Percentiles rank a stretch among this genome's conserved stretches.
These are phyloP conservation scores for Nysson spinosus DNA, from an alignment of 2,888 invertebrate species.

Conservation along the genomic window DNA sequence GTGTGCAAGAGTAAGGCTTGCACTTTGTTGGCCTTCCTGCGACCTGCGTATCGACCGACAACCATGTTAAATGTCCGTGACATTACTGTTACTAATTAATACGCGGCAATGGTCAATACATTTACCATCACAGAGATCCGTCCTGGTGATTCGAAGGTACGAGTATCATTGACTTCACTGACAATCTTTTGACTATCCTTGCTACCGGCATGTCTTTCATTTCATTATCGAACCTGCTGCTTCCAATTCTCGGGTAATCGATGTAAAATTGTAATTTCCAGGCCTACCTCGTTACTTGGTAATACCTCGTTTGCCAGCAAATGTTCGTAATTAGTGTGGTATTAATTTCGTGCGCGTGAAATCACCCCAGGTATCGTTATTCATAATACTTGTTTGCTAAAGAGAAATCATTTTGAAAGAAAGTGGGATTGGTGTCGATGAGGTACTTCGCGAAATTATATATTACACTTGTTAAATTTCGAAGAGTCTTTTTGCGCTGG, in stretches of 20 bases:
- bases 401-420: no score
- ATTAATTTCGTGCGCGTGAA: conserved; percentile 31
- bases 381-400: conserved; percentile 6
- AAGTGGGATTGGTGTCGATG: no score
- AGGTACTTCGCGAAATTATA: no score
- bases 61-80: conserved; percentile 49
- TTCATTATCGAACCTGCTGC: conserved; percentile 31
- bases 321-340: conserved; percentile 31
- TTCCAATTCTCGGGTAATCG: conserved; percentile 33
- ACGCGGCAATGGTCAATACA: conserved; percentile 33
- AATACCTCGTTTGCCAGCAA: conserved; percentile 28
- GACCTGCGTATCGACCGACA: conserved; percentile 13
- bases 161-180: background rate
- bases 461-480: background rate
- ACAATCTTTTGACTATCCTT: conserved; percentile 33
- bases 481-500: no score
- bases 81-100: conserved; percentile 56
- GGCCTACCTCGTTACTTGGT: conserved; percentile 42
- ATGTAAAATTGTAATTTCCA: conserved; percentile 51
- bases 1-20: conserved; percentile 3
- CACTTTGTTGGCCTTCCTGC: conserved; percentile 12
- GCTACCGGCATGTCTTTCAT: conserved; percentile 23
- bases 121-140: conserved; percentile 21
- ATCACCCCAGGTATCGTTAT: conserved; percentile 12
- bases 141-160: background rate